Base-by-base conservation (phyloP, 2,888 invertebrate species). In the Microctonus aethiopoides region DNA sequence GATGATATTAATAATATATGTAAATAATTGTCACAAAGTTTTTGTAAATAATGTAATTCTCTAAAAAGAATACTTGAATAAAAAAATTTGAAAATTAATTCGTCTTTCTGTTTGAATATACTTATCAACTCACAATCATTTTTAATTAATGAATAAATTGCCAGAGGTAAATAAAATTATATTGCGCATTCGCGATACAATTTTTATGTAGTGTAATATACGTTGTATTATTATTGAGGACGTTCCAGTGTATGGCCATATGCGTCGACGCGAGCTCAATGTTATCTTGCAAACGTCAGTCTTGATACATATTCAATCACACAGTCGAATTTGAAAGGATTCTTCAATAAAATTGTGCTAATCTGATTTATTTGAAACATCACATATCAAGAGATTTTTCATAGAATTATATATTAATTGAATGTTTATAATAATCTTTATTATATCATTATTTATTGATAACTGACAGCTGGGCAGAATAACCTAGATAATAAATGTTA, bases 401-500 rank as follows among this genome's bases (percentile, higher is more conserved):
- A 54, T 16, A 20, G 6, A 20, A 16, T 59, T 13, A 20, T 16
- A 24, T 39, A 13, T 16, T 22, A 46, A 46, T n/a, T 41, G 22
- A 32, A 32, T 54, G 39, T n/a, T n/a, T 46, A 41, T 54, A 16
- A 62, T 39, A 60, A 60, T 52, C 22, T 22, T 0, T 16, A 22
- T 39, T 3, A n/a, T n/a, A n/a, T n/a, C n/a, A n/a, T n/a, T n/a
- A n/a, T n/a, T n/a, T n/a, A n/a, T n/a, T 60, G 11, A 7, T 29
- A 61, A 61, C 7, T 29, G 7, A 29, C 29, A 29, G 7, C 29
- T n/a, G n/a, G n/a, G 29, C 7, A 29, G 7, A 66, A 54, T 22
- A 16, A 61, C 52, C 66, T 67, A n/a, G n/a, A n/a, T n/a, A n/a
- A n/a, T n/a, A 67, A 63, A 72, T 72, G 72, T 64, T 65, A 64